These are phyloP conservation scores for Sebastes oblongus DNA, from an alignment of 2,797 vertebrate species.

Conservation along the genomic window DNA sequence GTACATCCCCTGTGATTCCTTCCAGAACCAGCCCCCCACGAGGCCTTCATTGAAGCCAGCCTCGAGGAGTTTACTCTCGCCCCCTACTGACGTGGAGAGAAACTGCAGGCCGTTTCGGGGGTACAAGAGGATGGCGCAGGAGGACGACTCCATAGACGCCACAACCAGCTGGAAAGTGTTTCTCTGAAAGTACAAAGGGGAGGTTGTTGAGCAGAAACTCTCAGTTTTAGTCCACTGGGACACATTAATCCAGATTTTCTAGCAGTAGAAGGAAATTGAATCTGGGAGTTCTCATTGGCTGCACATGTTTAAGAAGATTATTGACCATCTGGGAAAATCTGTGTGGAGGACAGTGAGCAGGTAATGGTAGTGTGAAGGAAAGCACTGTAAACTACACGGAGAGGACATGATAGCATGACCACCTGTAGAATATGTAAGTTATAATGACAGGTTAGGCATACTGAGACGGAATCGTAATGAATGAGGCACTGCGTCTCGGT, in stretches of 20 bases:
- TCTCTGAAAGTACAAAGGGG: constrained; percentile 76
- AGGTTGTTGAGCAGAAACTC: not conserved
- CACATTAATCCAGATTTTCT: not conserved
- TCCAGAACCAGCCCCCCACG: constrained; percentile 65
- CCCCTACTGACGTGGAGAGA: constrained; percentile 78
- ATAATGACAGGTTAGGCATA: not conserved
- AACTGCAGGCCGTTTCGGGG: constrained; percentile 87
- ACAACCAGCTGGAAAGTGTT: constrained; percentile 93
- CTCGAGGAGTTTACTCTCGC: constrained; percentile 64
- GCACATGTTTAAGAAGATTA: not conserved
- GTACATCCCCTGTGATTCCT: constrained; percentile 75
- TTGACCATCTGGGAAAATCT: not conserved
- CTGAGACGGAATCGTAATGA: not conserved
- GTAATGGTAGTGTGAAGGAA: not conserved
- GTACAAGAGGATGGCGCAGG: constrained; percentile 90
- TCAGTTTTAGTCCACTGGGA: not conserved
- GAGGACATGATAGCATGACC: not conserved
- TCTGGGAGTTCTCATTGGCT: not conserved
- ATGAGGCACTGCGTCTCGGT: not conserved
- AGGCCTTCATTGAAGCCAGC: constrained; percentile 88
- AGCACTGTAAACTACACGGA: not conserved
- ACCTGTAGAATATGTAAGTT: not conserved
- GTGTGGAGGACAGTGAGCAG: not conserved
- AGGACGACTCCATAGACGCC: constrained; percentile 79
- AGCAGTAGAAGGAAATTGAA: not conserved